Conservation (phyloP, 2,797 vertebrate genomes). For the Clangula hyemalis region DNA sequence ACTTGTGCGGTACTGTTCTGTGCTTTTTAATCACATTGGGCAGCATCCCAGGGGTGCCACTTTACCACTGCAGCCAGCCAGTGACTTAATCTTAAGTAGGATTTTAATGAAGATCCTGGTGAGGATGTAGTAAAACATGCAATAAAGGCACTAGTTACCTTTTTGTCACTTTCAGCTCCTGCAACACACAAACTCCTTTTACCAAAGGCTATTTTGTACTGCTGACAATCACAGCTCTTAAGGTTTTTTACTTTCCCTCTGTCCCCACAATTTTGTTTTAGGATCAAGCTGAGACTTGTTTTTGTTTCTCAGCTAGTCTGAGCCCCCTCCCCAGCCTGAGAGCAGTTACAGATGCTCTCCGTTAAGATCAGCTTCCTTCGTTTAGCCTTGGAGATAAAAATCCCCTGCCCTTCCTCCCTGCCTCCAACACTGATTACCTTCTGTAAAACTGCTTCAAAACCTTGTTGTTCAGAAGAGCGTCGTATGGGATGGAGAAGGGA, state of each 20-base stretch:
- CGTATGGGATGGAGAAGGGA: neutral
- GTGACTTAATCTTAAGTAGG: neutral
- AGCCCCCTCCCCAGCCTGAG: constrained; percentile 46
- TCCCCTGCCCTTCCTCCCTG: neutral
- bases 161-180: neutral
- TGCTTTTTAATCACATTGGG: constrained; percentile 6
- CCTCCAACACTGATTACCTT: constrained; percentile 68
- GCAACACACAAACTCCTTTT: neutral
- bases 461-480: constrained; percentile 23
- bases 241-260: neutral
- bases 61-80: neutral
- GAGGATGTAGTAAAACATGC: constrained; percentile 19
- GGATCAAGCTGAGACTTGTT: neutral
- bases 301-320: neutral
- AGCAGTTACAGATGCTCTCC: constrained; percentile 80
- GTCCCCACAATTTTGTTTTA: constrained; percentile 7
- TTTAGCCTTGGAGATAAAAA: constrained; percentile 71
- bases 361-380: constrained; percentile 76
- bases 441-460: constrained; percentile 70
- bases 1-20: neutral
- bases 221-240: neutral
- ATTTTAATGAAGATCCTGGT: constrained; percentile 47
- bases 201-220: neutral
- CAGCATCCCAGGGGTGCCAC: neutral
- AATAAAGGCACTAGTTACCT: neutral